Conservation (phyloP, 2,113 vertebrate genomes). For the Pollachius pollachius region DNA sequence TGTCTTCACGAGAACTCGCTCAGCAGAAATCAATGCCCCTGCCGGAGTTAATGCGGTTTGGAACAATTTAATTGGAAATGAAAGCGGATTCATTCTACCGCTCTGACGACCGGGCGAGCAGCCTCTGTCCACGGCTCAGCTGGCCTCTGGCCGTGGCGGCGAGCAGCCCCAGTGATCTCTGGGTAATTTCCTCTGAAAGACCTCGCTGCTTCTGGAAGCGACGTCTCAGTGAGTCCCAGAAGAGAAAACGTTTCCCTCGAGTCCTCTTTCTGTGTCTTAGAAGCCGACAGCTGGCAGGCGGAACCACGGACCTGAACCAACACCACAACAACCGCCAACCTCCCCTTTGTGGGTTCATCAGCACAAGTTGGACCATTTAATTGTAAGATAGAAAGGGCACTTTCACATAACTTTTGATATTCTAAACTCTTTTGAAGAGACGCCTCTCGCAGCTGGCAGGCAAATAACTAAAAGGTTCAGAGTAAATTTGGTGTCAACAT, state of each 20-base stretch:
- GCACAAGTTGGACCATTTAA: no score
- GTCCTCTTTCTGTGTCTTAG: neutral
- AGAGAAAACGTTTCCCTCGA: neutral
- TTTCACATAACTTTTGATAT: no score
- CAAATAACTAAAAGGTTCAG: no score
- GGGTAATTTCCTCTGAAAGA: slow-evolving; percentile 18
- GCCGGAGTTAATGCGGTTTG: slow-evolving; percentile 38
- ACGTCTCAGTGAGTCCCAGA: slow-evolving; percentile 16
- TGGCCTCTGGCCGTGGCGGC: slow-evolving; percentile 1
- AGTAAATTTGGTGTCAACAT: no score
- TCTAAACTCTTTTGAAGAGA: no score
- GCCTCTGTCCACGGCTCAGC: neutral
- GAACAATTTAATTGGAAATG: slow-evolving; percentile 68
- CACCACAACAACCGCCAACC: neutral
- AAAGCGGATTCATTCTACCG: slow-evolving; percentile 59
- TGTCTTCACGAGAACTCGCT: slow-evolving; percentile 34
- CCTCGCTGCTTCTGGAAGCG: slow-evolving; percentile 3
- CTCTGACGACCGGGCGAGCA: slow-evolving; percentile 40
- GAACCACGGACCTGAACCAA: neutral
- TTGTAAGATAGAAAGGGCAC: no score
- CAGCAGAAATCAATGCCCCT: slow-evolving; percentile 44
- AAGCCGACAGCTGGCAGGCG: neutral
- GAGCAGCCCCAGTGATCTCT: slow-evolving; percentile 16
- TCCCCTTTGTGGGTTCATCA: slow-evolving; percentile 6
- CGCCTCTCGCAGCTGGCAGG: no score